Base-by-base conservation (phyloP, 2,113 vertebrate species). In the Piliocolobus tephrosceles region DNA sequence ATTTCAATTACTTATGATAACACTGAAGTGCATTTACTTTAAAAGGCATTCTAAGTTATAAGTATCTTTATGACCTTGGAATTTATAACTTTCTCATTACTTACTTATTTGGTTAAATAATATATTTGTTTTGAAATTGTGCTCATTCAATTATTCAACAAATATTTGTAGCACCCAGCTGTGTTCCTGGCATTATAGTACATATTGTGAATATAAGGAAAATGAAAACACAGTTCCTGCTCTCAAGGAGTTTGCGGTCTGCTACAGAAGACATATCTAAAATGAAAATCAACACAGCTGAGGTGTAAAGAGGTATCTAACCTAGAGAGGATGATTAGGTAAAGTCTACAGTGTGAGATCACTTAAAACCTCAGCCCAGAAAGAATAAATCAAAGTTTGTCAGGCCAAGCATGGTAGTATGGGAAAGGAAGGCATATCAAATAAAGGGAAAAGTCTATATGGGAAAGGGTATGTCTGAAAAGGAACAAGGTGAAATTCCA, bases 31-130 rank as follows among this genome's bases (percentile, higher is more conserved):
- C 11, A 87, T 57, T 76, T 87, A 52, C 30, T 93, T 91, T 87
- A 50, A 94, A 94, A 82, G 55, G 18, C 88, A 87, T 93, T 94
- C 43, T n/a, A 90, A 80, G n/a, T 25, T 86, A 32, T 43, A 96
- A 97, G 75, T 75, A 30, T 52, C 27, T 83, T 88, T 3, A 50
- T 38, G 22, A 55, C 6, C 23, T 96, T 72, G 70, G 20, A 90
- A 78, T 81, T 90, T 64, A 70, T 25, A 50, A 68, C 8, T 40
- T 88, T 81, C n/a, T 90, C 57, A 88, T 35, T 66, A 52, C 45
- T 68, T 7, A 55, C 52, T 35, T 27, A 57, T 79, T 97, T 87
- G 58, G 5, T 73, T 95, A 43, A 87, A 70, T 61, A 89, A 61
- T 61, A 9, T 27, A 52, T 11, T 92, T 93, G 30, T 38, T 87